Evolutionary conservation across 2,888 invertebrate species (phyloP).

Genomic region (Drosophila mettleri): DNA sequence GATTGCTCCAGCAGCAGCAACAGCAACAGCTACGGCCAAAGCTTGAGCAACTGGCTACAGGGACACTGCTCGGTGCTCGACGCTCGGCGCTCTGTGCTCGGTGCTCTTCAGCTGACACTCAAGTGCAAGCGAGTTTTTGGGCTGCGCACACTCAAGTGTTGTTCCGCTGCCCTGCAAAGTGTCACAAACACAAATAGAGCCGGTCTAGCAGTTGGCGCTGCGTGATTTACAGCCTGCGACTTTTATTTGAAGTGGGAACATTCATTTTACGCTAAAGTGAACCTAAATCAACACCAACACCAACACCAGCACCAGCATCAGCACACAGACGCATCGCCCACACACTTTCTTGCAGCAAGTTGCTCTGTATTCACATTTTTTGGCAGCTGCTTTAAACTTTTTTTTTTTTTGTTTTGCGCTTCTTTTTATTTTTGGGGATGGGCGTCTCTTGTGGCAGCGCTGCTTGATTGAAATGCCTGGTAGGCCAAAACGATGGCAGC

Average conservation of each 20-base stretch:
- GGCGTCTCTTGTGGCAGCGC: constrained; percentile 57
- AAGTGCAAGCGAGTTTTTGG: constrained; percentile 74
- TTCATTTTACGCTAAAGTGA: constrained; percentile 79
- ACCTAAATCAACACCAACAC: constrained; percentile 77
- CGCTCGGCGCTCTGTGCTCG: not conserved
- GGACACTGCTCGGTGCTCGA: not conserved
- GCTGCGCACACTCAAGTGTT: constrained; percentile 70
- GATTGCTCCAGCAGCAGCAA: constrained; percentile 17
- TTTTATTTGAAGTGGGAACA: constrained; percentile 80
- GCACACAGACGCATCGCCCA: constrained; percentile 24
- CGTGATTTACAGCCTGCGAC: constrained; percentile 80
- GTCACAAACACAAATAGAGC: constrained; percentile 78
- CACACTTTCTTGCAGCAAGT: constrained; percentile 5
- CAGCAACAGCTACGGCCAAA: constrained; percentile 5
- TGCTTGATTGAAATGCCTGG: constrained; percentile 77
- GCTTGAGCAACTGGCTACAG: constrained; percentile 13
- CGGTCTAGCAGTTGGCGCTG: constrained; percentile 53
- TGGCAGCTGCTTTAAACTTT: constrained; percentile 47
- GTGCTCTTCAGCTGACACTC: constrained; percentile 64
- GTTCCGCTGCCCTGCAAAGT: constrained; percentile 57
- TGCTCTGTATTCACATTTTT: constrained; percentile 56
- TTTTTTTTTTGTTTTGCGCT: not conserved
- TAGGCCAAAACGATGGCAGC: constrained; percentile 56
- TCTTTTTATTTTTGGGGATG: not conserved
- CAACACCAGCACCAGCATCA: no score